Evolutionary conservation across 1,140 invertebrate species (phyloP).

Genomic region (Drosophila sturtevanti): DNA sequence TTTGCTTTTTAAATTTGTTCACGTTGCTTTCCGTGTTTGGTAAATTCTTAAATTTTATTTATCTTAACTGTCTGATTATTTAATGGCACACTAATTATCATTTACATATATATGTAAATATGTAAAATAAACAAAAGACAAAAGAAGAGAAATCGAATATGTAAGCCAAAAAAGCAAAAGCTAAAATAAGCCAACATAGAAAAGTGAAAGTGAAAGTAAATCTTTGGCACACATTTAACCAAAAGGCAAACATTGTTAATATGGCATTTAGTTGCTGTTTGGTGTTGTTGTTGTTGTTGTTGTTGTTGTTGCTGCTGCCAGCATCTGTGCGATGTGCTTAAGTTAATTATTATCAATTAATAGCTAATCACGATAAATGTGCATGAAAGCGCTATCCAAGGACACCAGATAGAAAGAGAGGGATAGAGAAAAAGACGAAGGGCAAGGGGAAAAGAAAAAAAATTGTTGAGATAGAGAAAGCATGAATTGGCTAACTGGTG

Average conservation of each 20-base stretch:
- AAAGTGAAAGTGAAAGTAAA: conserved; percentile 17
- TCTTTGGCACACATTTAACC: conserved; percentile 22
- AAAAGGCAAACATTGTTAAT: conserved; percentile 42
- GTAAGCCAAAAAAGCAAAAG: conserved; percentile 22
- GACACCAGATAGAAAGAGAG: conserved; percentile 25
- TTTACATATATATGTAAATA: conserved; percentile 1
- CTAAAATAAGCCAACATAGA: conserved; percentile 27
- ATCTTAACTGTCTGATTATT: too few relatives aligned
- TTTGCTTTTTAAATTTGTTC: too few relatives aligned
- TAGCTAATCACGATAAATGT: conserved; percentile 80
- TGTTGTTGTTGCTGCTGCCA: conserved; percentile 11
- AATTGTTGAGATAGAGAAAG: background rate
- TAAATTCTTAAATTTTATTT: too few relatives aligned
- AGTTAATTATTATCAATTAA: conserved; percentile 81
- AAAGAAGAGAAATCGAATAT: too few relatives aligned
- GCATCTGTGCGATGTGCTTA: conserved; percentile 72
- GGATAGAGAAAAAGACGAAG: conserved; percentile 5
- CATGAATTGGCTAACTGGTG: conserved; percentile 11
- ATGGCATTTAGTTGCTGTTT: conserved; percentile 38
- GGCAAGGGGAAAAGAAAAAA: background rate
- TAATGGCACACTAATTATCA: too few relatives aligned
- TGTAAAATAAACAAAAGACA: background rate
- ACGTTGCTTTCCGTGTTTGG: too few relatives aligned
- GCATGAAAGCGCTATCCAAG: conserved; percentile 61
- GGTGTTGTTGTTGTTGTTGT: conserved; percentile 31